Base-by-base conservation (phyloP, 2,113 vertebrate species). In the Galemys pyrenaicus region DNA sequence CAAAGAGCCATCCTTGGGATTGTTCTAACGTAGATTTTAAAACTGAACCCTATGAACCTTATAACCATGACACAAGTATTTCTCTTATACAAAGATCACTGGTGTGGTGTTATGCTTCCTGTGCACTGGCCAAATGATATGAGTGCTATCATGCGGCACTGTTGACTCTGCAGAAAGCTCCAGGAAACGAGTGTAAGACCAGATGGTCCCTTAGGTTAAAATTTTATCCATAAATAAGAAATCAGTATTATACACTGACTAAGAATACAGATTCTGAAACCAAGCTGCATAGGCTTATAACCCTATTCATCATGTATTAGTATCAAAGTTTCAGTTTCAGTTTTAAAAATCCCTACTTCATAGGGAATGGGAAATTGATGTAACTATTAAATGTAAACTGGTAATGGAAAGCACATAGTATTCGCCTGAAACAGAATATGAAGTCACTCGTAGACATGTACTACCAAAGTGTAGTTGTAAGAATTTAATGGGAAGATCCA, bases 301-400 rank as follows among this genome's bases (percentile, higher is more conserved):
- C 3, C 4, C 17, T 78, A 2, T 17, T 86, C 20, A 74, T 7
- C 15, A 44, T 39, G 75, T 44, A 10, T 39, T 30, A 79, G 54
- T 87, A 39, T 85, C 56, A 91, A 86, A 83, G 12, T 6, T 86
- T 93, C 15, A 20, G 3, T 60, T 87, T 87, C 35, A 60, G 89
- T 71, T 71, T 71, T 19, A 70, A 56, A 95, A 94, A 75, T 37
- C 3, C 9, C 28, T 83, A 17, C 9, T 83, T 89, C 32, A 19
- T n/a, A 67, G 13, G 0, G n/a, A 32, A 85, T 28, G 1, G 37
- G 12, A 7, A 35, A 3, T 2, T 41, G 3, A 75, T 93, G 16
- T 86, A 46, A 75, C 56, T 54, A 78, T 62, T 67, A 49, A 79
- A 13, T 62, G 12, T 83, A 58, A 95, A 94, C 49, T 80, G 75